A percentile compares a stretch with the other conserved stretches of the same genome.
These are phyloP conservation scores for Bombus confusus DNA, from an alignment of 1,140 invertebrate species.

Conservation along the genomic window DNA sequence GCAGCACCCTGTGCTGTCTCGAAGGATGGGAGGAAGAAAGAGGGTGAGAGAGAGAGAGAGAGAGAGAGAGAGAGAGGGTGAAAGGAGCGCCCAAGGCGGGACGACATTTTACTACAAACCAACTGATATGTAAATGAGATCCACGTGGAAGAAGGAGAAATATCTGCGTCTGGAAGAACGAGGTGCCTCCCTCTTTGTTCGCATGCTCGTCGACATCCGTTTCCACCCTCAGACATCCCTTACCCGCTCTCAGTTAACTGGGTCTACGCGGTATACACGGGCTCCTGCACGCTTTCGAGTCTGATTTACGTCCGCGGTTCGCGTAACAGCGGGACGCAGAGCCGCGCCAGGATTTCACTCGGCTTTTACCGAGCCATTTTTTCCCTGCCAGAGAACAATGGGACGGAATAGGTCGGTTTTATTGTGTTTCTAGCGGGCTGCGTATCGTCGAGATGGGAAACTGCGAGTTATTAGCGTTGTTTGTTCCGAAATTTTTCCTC, in stretches of 20 bases:
- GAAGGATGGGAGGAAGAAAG: background rate
- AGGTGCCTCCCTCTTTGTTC: slow-evolving; percentile 23
- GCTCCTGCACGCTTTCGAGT: background rate
- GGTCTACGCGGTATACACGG: background rate
- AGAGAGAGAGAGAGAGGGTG: background rate
- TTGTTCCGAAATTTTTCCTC: slow-evolving; percentile 10
- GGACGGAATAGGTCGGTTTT: slow-evolving; percentile 1
- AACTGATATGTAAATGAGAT: slow-evolving; percentile 65
- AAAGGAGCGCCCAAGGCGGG: slow-evolving; percentile 34
- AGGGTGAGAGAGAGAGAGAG: background rate
- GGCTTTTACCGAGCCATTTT: background rate
- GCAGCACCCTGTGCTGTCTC: no score
- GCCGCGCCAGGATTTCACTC: background rate
- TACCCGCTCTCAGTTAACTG: background rate
- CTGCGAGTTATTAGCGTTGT: slow-evolving; percentile 12
- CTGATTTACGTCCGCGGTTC: slow-evolving; percentile 13
- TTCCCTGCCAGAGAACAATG: background rate
- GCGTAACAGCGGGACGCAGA: background rate
- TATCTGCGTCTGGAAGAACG: slow-evolving; percentile 1
- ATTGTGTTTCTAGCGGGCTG: slow-evolving; percentile 12
- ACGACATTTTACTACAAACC: slow-evolving; percentile 50
- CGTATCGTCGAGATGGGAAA: slow-evolving; percentile 13
- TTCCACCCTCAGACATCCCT: background rate
- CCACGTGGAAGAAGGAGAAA: slow-evolving; percentile 20
- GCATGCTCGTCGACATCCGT: slow-evolving; percentile 33